These are phyloP conservation scores for Ypsolopha scabrella DNA, from an alignment of 2,888 invertebrate genomes.

Conservation along the genomic window DNA sequence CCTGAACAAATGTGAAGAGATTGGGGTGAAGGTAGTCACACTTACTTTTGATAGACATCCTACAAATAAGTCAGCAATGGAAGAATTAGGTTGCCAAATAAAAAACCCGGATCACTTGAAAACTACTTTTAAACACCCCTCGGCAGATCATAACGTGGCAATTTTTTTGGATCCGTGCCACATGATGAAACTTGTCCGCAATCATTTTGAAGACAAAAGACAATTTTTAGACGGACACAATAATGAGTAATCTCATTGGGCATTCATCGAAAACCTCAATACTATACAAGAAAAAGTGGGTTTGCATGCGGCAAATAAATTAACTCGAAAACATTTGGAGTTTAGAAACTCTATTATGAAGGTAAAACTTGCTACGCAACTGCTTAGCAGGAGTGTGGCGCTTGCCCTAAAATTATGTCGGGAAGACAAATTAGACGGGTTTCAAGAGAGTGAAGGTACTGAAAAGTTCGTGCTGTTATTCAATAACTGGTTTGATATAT, in stretches of 20 bases:
- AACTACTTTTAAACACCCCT: slow-evolving; percentile 15
- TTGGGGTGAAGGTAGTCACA: slow-evolving; percentile 13
- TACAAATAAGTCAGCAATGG: slow-evolving; percentile 6
- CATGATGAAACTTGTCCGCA: slow-evolving; percentile 8
- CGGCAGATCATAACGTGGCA: slow-evolving; percentile 1
- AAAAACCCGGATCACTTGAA: slow-evolving; percentile 10
- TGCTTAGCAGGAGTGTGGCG: not conserved
- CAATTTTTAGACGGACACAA: slow-evolving; percentile 4
- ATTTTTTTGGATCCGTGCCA: slow-evolving; percentile 7
- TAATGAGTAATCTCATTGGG: slow-evolving; percentile 4
- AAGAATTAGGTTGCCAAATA: slow-evolving; percentile 14
- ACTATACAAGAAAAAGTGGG: not conserved
- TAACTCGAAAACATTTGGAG: not conserved
- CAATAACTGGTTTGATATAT: no score
- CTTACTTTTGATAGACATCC: slow-evolving; percentile 13
- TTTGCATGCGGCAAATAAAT: not conserved
- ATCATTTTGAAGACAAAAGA: slow-evolving; percentile 7
- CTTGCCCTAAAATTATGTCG: not conserved
- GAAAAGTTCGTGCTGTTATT: no score
- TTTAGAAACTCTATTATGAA: not conserved
- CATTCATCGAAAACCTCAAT: not conserved
- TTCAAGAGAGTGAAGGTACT: no score
- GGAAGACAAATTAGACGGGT: not conserved
- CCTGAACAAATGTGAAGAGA: slow-evolving; percentile 14
- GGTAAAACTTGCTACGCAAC: not conserved